Evolutionary conservation across 2,888 invertebrate genomes (phyloP).

Genomic region (Ectobius pallidus): DNA sequence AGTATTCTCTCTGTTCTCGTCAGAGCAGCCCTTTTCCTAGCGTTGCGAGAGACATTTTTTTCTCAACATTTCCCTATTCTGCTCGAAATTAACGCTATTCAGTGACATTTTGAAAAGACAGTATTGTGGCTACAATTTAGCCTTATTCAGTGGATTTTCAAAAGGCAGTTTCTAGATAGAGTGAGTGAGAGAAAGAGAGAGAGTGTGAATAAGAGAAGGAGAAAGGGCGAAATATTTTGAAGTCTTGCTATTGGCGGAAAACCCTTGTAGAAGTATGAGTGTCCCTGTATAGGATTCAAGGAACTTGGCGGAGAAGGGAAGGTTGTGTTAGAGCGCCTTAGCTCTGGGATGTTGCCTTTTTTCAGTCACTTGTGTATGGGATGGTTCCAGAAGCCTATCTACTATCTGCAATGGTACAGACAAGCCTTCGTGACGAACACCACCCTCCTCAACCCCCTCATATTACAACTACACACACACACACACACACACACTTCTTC

Average conservation of each 20-base stretch:
- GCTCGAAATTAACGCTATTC: conserved; percentile 46
- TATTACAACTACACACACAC: background rate
- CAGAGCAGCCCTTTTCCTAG: conserved; percentile 24
- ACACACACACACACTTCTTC: background rate
- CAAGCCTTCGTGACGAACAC: conserved; percentile 29
- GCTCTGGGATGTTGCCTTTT: conserved; percentile 1
- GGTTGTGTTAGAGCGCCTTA: conserved; percentile 1
- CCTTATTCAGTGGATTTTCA: conserved; percentile 45
- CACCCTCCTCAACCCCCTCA: background rate
- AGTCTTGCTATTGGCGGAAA: conserved; percentile 39
- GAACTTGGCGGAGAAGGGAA: background rate
- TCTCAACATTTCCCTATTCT: conserved; percentile 44
- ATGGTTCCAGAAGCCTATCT: conserved; percentile 22
- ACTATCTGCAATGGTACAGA: conserved; percentile 23
- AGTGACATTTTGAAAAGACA: conserved; percentile 46
- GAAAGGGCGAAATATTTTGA: conserved; percentile 37
- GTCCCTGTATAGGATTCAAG: conserved; percentile 7
- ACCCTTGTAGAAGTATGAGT: conserved; percentile 26
- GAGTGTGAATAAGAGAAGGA: background rate
- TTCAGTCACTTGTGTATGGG: background rate
- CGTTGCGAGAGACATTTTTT: conserved; percentile 31
- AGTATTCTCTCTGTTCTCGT: conserved; percentile 13
- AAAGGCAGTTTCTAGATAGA: conserved; percentile 41
- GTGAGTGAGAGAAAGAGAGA: conserved; percentile 23
- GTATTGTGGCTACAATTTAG: conserved; percentile 47